Conservation (phyloP, 2,888 invertebrate genomes). For the Neria commutata region DNA sequence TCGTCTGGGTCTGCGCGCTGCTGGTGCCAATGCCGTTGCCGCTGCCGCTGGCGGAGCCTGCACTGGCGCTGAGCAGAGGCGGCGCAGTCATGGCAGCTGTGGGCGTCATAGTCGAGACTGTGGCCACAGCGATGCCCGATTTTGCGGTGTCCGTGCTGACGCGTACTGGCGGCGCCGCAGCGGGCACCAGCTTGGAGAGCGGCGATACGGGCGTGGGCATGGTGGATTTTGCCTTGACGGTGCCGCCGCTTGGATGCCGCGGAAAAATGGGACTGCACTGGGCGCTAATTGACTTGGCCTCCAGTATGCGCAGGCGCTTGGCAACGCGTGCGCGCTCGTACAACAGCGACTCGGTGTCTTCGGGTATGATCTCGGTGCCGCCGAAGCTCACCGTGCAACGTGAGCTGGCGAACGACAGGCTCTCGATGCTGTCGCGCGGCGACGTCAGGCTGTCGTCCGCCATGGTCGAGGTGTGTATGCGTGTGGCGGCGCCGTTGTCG, state of each 20-base stretch:
- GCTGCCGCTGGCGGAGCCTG: constrained; percentile 22
- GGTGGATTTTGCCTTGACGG: constrained; percentile 25
- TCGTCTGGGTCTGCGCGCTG: not conserved
- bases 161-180: constrained; percentile 25
- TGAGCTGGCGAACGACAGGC: constrained; percentile 60
- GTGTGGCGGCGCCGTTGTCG: constrained; percentile 40
- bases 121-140: not conserved
- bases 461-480: constrained; percentile 56
- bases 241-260: constrained; percentile 44
- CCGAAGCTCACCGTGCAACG: constrained; percentile 59
- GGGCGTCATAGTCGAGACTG: not conserved
- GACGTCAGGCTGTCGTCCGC: constrained; percentile 60
- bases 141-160: constrained; percentile 1
- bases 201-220: constrained; percentile 14
- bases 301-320: constrained; percentile 55
- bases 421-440: constrained; percentile 57
- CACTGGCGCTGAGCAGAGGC: constrained; percentile 12
- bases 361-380: constrained; percentile 49
- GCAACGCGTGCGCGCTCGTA: constrained; percentile 45
- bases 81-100: constrained; percentile 35
- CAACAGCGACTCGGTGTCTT: constrained; percentile 43
- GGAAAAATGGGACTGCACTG: constrained; percentile 60
- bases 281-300: constrained; percentile 62
- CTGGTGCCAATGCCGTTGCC: constrained; percentile 28
- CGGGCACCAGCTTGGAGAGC: constrained; percentile 18